Base-by-base conservation (phyloP, 2,797 vertebrate genomes). In the Anolis apletophallus region DNA sequence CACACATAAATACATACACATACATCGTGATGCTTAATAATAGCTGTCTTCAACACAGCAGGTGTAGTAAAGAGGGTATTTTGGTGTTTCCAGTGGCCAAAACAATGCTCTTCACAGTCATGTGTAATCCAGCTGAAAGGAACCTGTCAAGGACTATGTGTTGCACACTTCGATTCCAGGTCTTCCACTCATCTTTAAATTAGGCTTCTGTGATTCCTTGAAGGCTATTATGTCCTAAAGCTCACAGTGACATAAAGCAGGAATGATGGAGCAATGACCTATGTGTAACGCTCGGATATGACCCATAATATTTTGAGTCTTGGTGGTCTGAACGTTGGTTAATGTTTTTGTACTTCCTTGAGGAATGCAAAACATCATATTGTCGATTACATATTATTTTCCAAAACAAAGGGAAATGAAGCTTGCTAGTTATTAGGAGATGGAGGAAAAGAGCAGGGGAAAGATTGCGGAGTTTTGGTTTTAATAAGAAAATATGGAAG, bases 221-320 rank as follows among this genome's bases (percentile, higher is more conserved):
- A 73, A 90, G 86, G 83, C 91, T 93, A 57, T 94, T 93, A 91
- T 94, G 91, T 92, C 93, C 93, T 94, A 93, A 92, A 94, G 93
- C 90, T 88, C 83, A 81, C 90, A 93, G 91, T 94, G 93, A 94
- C 93, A 94, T 93, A 94, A 94, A 94, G 67, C 85, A 82, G 81
- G 83, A 90, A 86, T 94, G 94, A 94, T 89, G 88, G 92, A 94
- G 88, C 89, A 78, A 72, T 94, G 91, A 88, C 91, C 91, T 94
- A 87, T 91, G 90, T 61, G 85, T 75, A 88, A 69, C 84, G 72
- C 87, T 92, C 88, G 34, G 90, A 92, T 91, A 83, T 93, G 91
- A 94, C 93, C 93, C 89, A 92, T 94, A 95, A 94, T 94, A 93
- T 95, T 95, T 93, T 90, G 91, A 92, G 80, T 84, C 81, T 87